Conservation (phyloP, 1,140 invertebrate genomes). For the Patella vulgata region DNA sequence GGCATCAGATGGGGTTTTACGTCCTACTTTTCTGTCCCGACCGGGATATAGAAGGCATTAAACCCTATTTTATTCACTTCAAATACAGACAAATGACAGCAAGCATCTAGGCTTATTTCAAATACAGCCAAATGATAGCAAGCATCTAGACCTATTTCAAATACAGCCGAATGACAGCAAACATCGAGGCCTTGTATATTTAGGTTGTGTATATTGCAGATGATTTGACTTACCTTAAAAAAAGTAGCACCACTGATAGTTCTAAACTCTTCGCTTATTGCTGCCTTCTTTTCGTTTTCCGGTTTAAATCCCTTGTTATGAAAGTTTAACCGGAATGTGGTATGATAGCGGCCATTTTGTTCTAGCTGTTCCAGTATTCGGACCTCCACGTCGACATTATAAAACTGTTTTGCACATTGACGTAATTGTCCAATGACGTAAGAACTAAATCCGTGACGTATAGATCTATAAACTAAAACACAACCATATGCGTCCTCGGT, state of each 20-base stretch:
- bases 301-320: constrained; percentile 86
- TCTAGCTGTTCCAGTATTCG: constrained; percentile 73
- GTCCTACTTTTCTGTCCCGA: too few species aligned
- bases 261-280: too few species aligned
- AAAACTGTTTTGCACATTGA: constrained; percentile 83
- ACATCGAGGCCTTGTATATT: too few species aligned
- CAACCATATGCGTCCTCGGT: constrained; percentile 81
- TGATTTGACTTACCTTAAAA: neutral
- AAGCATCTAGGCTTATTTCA: too few species aligned
- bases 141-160: too few species aligned
- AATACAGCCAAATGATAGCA: too few species aligned
- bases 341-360: constrained; percentile 70
- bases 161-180: too few species aligned
- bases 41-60: too few species aligned
- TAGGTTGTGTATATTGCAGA: constrained; percentile 15
- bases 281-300: neutral
- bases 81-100: too few species aligned
- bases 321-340: constrained; percentile 92
- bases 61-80: too few species aligned
- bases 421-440: constrained; percentile 87
- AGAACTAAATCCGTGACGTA: constrained; percentile 77
- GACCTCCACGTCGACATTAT: constrained; percentile 75
- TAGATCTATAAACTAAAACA: constrained; percentile 77
- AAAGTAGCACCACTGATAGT: too few species aligned
- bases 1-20: too few species aligned